phyloP scores from a whole-genome alignment of 1,140 invertebrate species.

The Magallana ariakensis region DNA sequence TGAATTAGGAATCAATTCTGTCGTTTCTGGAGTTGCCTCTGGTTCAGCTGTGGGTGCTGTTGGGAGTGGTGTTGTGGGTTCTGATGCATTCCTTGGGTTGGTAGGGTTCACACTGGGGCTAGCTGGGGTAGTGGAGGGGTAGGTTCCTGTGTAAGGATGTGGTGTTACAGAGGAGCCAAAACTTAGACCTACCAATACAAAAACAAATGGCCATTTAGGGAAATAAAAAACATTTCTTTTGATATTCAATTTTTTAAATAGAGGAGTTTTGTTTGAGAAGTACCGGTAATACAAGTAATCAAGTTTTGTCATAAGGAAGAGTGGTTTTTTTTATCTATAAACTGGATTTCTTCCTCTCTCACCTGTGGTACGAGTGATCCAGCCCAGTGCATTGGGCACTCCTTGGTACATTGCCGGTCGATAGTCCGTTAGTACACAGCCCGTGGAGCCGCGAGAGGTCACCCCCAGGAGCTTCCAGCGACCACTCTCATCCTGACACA shows the following conservation, averaged over 20 bases:
- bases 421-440: neutral
- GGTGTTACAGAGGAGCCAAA: neutral
- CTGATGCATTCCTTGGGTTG: neutral
- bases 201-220: neutral
- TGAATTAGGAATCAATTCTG: neutral
- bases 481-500: constrained; percentile 84
- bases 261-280: too few relatives aligned
- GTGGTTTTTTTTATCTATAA: too few relatives aligned
- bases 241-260: too few relatives aligned
- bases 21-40: too few relatives aligned
- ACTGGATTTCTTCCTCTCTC: neutral
- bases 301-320: too few relatives aligned
- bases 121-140: neutral
- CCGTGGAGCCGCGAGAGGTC: constrained; percentile 81
- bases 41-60: neutral
- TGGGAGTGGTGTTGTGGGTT: neutral
- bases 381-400: constrained; percentile 38
- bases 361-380: constrained; percentile 42
- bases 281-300: too few relatives aligned
- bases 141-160: constrained; percentile 2
- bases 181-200: constrained; percentile 10
- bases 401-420: constrained; percentile 43
- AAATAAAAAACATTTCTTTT: too few relatives aligned
- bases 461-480: constrained; percentile 86
- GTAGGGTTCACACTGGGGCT: neutral